phyloP scores from a whole-genome alignment of 1,140 invertebrate species.

The Orchesella cincta region DNA sequence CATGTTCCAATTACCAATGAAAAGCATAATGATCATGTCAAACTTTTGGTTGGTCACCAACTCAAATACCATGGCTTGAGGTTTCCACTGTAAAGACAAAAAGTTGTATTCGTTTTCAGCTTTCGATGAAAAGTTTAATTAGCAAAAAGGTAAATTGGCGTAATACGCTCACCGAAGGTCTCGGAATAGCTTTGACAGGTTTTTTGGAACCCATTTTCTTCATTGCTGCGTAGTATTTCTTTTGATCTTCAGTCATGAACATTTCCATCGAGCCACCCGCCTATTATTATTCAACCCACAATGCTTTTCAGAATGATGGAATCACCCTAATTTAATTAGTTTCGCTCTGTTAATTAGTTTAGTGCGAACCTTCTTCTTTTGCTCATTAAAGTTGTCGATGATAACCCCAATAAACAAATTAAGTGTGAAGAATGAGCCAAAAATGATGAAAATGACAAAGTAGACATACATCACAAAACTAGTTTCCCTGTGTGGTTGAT shows the following conservation, averaged over 20 bases:
- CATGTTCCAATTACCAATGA: slow-evolving; percentile 67
- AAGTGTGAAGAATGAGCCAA: slow-evolving; percentile 94
- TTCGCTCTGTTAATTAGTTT: background rate
- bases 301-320: no score
- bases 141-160: background rate
- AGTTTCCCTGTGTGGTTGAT: slow-evolving; percentile 89
- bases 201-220: slow-evolving; percentile 65
- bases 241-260: slow-evolving; percentile 99
- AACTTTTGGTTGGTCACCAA: slow-evolving; percentile 98
- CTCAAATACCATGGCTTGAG: slow-evolving; percentile 94
- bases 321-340: background rate
- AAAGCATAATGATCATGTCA: slow-evolving; percentile 99
- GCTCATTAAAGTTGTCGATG: slow-evolving; percentile 98
- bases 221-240: slow-evolving; percentile 95
- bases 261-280: slow-evolving; percentile 96
- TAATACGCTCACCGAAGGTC: slow-evolving; percentile 63
- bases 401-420: slow-evolving; percentile 98
- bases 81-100: slow-evolving; percentile 76
- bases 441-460: slow-evolving; percentile 97
- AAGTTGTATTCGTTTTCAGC: no score
- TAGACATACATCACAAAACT: slow-evolving; percentile 98
- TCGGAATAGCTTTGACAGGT: slow-evolving; percentile 64
- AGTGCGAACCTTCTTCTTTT: slow-evolving; percentile 88
- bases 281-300: slow-evolving; percentile 55
- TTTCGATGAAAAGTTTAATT: no score